phyloP scores from a whole-genome alignment of 2,797 vertebrate species.

The Diplodus puntazzo region DNA sequence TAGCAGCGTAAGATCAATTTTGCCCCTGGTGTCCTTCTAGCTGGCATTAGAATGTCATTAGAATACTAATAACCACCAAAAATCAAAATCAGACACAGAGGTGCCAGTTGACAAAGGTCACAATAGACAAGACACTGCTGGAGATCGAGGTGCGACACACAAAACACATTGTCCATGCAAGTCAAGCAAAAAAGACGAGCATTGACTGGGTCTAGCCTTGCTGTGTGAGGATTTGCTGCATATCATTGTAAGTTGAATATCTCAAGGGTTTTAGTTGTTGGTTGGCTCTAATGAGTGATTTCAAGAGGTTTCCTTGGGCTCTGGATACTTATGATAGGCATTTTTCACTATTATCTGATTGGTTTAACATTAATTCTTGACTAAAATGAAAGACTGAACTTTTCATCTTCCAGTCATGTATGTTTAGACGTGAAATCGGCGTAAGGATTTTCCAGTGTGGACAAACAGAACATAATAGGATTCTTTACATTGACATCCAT shows the following conservation, averaged over 20 bases:
- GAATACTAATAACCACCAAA: constrained; percentile 63
- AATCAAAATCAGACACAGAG: constrained; percentile 19
- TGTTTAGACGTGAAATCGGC: constrained; percentile 58
- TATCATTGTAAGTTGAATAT: background rate
- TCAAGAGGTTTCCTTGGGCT: background rate
- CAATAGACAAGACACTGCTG: constrained; percentile 6
- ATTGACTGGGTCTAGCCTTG: background rate
- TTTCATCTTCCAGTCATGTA: constrained; percentile 31
- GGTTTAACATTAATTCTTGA: background rate
- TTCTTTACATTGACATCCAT: constrained; percentile 65
- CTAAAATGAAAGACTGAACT: constrained; percentile 6
- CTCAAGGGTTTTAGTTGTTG: background rate
- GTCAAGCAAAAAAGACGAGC: background rate
- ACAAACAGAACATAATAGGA: constrained; percentile 64
- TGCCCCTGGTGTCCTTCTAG: constrained; percentile 41
- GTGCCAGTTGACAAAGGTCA: constrained; percentile 64
- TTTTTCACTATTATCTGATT: background rate
- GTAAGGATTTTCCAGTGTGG: constrained; percentile 54
- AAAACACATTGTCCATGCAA: background rate
- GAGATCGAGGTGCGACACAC: background rate
- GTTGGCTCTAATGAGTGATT: background rate
- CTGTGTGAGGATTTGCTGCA: background rate
- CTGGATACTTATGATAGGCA: background rate
- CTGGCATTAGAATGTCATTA: constrained; percentile 62
- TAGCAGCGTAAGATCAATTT: constrained; percentile 53